phyloP scores from a whole-genome alignment of 2,113 vertebrate genomes.

The Speoplatyrhinus poulsoni region DNA sequence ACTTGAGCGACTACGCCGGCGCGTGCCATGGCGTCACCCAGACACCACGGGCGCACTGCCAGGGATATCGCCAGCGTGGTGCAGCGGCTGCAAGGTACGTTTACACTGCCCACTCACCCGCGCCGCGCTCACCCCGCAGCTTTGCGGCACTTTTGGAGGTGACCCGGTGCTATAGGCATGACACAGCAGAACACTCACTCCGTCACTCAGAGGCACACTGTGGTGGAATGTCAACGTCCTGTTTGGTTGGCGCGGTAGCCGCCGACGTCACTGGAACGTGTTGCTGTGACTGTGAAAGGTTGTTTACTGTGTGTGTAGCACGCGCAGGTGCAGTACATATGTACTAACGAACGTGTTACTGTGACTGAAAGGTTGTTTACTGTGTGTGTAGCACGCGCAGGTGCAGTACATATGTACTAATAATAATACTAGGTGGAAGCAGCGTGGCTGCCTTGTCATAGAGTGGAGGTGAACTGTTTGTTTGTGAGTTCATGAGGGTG shows the following conservation, averaged over 20 bases:
- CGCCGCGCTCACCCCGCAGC: conserved; percentile 30
- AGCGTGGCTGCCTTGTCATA: too few relatives aligned
- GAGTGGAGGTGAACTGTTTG: conserved; percentile 10
- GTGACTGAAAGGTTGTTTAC: background rate
- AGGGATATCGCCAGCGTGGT: conserved; percentile 92
- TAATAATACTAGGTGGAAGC: background rate
- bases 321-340: conserved; percentile 19
- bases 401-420: background rate
- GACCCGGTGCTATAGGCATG: conserved; percentile 61
- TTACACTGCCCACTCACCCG: conserved; percentile 68
- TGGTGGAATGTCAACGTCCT: too few relatives aligned
- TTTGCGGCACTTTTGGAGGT: conserved; percentile 68
- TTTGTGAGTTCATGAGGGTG: background rate
- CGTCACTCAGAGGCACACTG: conserved; percentile 15
- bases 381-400: conserved; percentile 22
- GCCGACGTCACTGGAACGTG: background rate
- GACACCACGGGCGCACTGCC: conserved; percentile 70
- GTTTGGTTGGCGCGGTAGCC: background rate
- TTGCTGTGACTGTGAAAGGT: background rate
- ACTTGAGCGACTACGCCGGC: conserved; percentile 31
- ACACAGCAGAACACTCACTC: conserved; percentile 58
- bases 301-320: conserved; percentile 10
- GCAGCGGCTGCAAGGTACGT: conserved; percentile 95
- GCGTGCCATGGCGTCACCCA: conserved; percentile 84
- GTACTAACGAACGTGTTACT: background rate